phyloP scores from a whole-genome alignment of 1,140 invertebrate genomes.

The Pomacea maculata region DNA sequence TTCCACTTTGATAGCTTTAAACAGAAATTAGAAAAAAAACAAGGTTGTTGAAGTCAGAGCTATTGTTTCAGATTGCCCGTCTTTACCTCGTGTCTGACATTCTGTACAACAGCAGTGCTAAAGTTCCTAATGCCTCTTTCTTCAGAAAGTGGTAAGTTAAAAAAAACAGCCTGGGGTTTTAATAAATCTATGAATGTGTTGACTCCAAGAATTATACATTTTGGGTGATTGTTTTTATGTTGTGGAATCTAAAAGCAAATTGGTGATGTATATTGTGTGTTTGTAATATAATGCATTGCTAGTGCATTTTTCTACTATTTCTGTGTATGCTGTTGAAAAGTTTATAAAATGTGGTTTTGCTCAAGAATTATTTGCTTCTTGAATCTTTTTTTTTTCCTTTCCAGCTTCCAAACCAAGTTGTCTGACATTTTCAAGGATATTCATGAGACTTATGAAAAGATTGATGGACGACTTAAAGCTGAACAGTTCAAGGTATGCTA shows the following conservation, averaged over 20 bases:
- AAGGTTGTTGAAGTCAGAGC: too few relatives aligned
- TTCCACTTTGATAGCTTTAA: too few relatives aligned
- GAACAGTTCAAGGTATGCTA: slow-evolving; percentile 86
- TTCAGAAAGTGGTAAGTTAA: slow-evolving; percentile 77
- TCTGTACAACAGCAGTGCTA: slow-evolving; percentile 94
- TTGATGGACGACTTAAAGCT: slow-evolving; percentile 90
- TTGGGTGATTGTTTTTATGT: not conserved
- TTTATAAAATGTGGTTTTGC: too few relatives aligned
- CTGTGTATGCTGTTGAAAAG: not conserved
- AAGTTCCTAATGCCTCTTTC: slow-evolving; percentile 96
- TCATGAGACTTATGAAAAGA: slow-evolving; percentile 78
- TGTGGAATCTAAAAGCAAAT: too few relatives aligned
- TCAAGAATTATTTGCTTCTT: too few relatives aligned
- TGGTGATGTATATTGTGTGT: not conserved
- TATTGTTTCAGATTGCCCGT: slow-evolving; percentile 78
- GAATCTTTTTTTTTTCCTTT: slow-evolving; percentile 19
- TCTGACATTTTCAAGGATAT: slow-evolving; percentile 87
- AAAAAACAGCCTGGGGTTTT: not conserved
- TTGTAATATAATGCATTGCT: not conserved
- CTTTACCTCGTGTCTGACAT: slow-evolving; percentile 97
- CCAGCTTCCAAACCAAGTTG: slow-evolving; percentile 85
- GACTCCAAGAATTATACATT: not conserved
- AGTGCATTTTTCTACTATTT: not conserved
- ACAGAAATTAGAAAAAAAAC: too few relatives aligned
- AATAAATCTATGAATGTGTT: not conserved